A percentile compares a stretch with the other conserved stretches of the same genome.
Conservation (phyloP, 2,797 vertebrate species). For the Netta rufina region DNA sequence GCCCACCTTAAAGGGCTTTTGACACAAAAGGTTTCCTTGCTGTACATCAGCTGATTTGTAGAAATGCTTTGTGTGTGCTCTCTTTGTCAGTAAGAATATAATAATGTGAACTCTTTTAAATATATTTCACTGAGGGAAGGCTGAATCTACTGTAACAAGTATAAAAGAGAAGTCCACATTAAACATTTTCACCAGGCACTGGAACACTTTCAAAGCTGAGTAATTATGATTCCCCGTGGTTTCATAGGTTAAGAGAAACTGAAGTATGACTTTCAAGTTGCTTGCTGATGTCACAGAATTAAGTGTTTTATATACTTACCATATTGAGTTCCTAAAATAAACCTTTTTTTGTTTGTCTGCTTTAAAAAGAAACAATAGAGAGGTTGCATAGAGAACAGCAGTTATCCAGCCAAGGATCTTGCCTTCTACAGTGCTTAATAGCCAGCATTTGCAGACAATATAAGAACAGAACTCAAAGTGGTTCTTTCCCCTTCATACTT, state of each 20-base stretch:
- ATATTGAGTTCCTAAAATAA: conserved; percentile 57
- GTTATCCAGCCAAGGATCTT: background rate
- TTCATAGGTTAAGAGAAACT: conserved; percentile 55
- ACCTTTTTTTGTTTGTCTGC: background rate
- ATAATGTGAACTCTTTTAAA: conserved; percentile 16
- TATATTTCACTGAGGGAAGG: background rate
- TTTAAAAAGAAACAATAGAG: background rate
- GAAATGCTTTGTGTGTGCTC: background rate
- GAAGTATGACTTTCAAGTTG: conserved; percentile 45
- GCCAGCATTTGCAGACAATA: background rate
- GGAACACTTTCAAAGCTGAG: conserved; percentile 46
- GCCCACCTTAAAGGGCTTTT: too few relatives aligned
- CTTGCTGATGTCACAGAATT: conserved; percentile 41
- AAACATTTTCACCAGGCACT: conserved; percentile 47
- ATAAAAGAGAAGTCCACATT: conserved; percentile 45
- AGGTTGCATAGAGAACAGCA: background rate
- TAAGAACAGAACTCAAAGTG: background rate
- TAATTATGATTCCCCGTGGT: conserved; percentile 16
- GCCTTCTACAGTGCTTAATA: background rate
- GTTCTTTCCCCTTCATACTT: background rate
- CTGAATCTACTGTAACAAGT: background rate
- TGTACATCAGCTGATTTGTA: background rate
- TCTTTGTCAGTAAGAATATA: background rate
- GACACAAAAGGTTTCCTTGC: background rate
- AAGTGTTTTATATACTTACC: conserved; percentile 49